Conservation (phyloP, 92 coral and sea anemone species). For the Epizoanthus stellaris region DNA sequence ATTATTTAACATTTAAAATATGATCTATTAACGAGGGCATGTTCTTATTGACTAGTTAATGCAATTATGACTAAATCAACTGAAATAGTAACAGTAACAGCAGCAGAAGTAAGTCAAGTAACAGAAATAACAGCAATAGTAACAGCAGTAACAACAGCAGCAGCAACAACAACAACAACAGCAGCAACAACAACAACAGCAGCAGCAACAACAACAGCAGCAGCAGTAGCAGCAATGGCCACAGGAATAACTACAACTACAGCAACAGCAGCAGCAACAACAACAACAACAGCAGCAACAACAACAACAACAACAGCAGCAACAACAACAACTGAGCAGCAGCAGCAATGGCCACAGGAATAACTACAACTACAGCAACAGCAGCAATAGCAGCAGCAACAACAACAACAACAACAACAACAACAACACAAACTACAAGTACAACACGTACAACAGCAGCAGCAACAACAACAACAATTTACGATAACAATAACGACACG, state of each 20-base stretch:
- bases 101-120: too few relatives aligned
- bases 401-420: not conserved
- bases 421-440: not conserved
- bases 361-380: not conserved
- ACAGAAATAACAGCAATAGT: too few relatives aligned
- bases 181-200: not conserved
- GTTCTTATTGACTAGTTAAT: not conserved
- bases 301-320: too few relatives aligned
- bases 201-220: not conserved
- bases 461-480: too few relatives aligned
- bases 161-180: not conserved
- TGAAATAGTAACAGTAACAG: too few relatives aligned
- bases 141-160: too few relatives aligned
- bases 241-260: not conserved
- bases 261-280: too few relatives aligned
- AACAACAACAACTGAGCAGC: not conserved
- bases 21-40: not conserved
- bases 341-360: not conserved
- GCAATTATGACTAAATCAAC: not conserved
- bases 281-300: too few relatives aligned
- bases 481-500: too few relatives aligned
- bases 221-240: not conserved
- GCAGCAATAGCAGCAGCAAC: not conserved
- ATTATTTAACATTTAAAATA: too few relatives aligned
- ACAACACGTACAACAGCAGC: too few relatives aligned